Conservation (phyloP, 2,797 vertebrate species). For the Champsocephalus esox region DNA sequence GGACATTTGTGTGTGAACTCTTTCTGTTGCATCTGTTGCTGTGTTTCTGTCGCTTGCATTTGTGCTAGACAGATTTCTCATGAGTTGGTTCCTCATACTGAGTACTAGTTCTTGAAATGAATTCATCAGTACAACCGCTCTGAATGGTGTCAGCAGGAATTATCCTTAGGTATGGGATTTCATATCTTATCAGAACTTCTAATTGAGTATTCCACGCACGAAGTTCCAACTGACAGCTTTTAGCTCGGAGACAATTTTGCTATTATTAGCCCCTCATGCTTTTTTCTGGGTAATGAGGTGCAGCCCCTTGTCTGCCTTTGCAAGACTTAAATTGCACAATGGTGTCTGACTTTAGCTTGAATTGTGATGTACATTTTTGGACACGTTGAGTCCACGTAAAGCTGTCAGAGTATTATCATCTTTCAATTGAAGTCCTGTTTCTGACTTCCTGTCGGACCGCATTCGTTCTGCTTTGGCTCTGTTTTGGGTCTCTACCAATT, state of each 20-base stretch:
- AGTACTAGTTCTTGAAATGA: not conserved
- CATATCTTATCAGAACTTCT: constrained; percentile 28
- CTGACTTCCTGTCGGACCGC: not conserved
- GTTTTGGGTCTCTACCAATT: not conserved
- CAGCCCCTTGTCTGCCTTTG: not conserved
- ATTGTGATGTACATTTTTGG: too few species aligned
- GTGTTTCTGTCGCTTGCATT: not conserved
- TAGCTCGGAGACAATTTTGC: constrained; percentile 5
- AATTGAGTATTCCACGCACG: constrained; percentile 14
- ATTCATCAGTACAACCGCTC: not conserved
- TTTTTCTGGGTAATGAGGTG: not conserved
- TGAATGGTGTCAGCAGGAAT: constrained; percentile 7
- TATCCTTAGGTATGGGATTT: constrained; percentile 13
- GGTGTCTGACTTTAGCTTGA: not conserved
- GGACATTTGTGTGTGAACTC: not conserved
- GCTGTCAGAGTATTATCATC: not conserved
- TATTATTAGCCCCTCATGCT: not conserved
- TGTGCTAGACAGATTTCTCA: not conserved
- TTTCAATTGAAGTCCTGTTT: not conserved
- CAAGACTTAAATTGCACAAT: not conserved
- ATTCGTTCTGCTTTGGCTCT: too few species aligned
- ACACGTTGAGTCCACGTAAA: not conserved
- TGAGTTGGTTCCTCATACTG: not conserved
- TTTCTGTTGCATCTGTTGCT: not conserved
- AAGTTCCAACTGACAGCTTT: constrained; percentile 8